Evolutionary conservation across 2,888 invertebrate genomes (phyloP).

Genomic region (Azorinus chamasolen): DNA sequence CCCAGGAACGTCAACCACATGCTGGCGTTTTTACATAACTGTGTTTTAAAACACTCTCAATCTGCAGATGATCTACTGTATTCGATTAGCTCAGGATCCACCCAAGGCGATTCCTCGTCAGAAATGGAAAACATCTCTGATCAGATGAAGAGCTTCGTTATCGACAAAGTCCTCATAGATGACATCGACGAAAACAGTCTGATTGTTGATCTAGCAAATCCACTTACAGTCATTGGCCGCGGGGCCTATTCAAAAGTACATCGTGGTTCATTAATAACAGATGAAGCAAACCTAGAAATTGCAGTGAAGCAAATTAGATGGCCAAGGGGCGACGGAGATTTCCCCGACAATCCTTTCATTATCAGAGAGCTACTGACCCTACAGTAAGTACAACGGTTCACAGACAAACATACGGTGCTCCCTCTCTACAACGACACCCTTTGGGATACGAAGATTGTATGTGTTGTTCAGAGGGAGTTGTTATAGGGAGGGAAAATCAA

Average conservation of each 20-base stretch:
- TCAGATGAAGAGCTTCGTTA: conserved; percentile 9
- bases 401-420: too few relatives aligned
- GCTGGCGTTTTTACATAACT: not conserved
- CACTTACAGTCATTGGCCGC: too few relatives aligned
- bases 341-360: not conserved
- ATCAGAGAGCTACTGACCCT: not conserved
- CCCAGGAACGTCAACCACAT: conserved; percentile 11
- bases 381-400: too few relatives aligned
- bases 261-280: not conserved
- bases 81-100: too few relatives aligned
- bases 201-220: not conserved
- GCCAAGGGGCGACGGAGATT: conserved; percentile 13
- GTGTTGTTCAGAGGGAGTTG: too few relatives aligned
- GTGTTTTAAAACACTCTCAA: too few relatives aligned
- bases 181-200: conserved; percentile 2
- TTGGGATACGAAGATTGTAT: too few relatives aligned
- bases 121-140: conserved; percentile 4
- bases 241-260: too few relatives aligned
- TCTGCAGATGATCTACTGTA: too few relatives aligned
- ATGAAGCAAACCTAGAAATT: not conserved
- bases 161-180: conserved; percentile 6
- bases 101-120: not conserved
- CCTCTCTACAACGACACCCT: too few relatives aligned
- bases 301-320: conserved; percentile 16
- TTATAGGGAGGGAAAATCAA: too few relatives aligned